Base-by-base conservation (phyloP, 2,888 invertebrate species). In the Tipula unca region DNA sequence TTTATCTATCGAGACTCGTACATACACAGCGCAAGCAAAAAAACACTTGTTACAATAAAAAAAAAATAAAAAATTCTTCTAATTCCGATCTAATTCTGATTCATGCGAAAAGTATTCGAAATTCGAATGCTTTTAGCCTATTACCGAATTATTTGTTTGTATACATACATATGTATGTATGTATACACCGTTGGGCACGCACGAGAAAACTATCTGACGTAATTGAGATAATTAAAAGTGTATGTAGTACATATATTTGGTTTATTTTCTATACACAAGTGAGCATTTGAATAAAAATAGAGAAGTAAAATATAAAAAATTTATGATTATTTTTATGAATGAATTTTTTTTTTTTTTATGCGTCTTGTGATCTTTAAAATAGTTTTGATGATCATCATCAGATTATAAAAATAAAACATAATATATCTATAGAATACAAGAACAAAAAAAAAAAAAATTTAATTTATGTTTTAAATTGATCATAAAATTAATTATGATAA, bases 21-120 rank as follows among this genome's bases (percentile, higher is more conserved):
- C 48, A 48, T 17, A 48, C 48, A 48, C 4, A 48, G 17, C 17
- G 69, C 69, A 8, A 1, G 69, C 48, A 32, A 48, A 69, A 69
- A 69, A 69, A 69, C 69, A 69, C 69, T 69, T 69, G 69, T 69
- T 69, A 69, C 69, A 54, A 69, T 69, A 54, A 17, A 54, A 54
- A 17, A 54, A 17, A 54, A 54, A 17, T 32, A 32, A 69, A 69
- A 69, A 69, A 69, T 69, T 69, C 69, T 69, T 69, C 25, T 69
- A 69, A 69, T 69, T 69, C 69, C 69, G 69, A 69, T 69, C 25
- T 69, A 25, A 10, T 25, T 69, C 69, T 69, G 69, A 69, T 20
- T 69, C 69, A 69, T 10, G 69, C 69, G 13, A 25, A 69, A 69
- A 69, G 3, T 69, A 69, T 69, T 69, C 25, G 20, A 69, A 69